These are phyloP conservation scores for Lanistes nyassanus DNA, from an alignment of 1,140 invertebrate genomes.

Conservation along the genomic window DNA sequence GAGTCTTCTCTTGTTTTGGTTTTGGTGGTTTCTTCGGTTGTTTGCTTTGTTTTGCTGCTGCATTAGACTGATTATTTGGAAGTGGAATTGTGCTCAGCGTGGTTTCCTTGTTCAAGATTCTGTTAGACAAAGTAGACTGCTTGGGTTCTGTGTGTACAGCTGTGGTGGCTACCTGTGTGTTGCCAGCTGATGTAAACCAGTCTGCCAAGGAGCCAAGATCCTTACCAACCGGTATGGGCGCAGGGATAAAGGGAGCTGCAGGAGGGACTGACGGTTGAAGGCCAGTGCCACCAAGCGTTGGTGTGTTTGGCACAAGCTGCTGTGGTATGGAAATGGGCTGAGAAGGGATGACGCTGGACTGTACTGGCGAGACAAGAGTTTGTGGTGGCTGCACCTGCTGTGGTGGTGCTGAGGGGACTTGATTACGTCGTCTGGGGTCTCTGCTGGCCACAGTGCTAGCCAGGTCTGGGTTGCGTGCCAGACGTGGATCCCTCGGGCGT, in stretches of 20 bases:
- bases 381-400: too few species aligned
- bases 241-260: background rate
- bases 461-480: constrained; percentile 15
- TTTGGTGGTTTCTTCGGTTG: constrained; percentile 6
- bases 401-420: background rate
- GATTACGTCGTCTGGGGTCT: constrained; percentile 18
- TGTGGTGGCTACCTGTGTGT: background rate
- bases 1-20: background rate
- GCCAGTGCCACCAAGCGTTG: too few species aligned
- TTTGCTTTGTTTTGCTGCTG: constrained; percentile 6
- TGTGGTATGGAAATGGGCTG: background rate
- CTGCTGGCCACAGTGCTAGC: constrained; percentile 19
- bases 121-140: background rate
- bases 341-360: background rate
- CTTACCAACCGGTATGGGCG: background rate
- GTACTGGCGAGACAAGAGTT: background rate
- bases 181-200: constrained; percentile 11
- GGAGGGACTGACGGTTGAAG: background rate
- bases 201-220: constrained; percentile 3
- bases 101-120: background rate
- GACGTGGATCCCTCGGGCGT: constrained; percentile 13
- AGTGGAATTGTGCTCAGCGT: constrained; percentile 18
- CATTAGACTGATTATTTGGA: background rate
- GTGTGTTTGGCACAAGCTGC: background rate
- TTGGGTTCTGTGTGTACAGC: background rate